Conservation (phyloP, 2,113 vertebrate genomes). For the Oplegnathus fasciatus region DNA sequence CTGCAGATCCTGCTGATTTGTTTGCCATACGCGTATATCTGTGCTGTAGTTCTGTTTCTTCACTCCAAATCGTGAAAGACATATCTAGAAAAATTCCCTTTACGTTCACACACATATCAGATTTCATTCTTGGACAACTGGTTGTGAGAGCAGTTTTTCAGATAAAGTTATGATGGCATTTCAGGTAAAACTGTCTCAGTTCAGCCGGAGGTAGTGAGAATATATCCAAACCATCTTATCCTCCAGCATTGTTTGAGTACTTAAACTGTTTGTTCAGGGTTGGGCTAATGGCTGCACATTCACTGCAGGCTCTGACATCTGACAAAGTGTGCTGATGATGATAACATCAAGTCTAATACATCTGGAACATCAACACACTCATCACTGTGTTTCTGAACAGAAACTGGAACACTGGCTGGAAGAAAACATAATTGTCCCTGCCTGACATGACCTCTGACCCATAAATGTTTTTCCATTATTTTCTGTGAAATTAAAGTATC, state of each 20-base stretch:
- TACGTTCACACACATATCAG: background rate
- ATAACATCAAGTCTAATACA: background rate
- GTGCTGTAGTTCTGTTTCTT: background rate
- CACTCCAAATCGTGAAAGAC: background rate
- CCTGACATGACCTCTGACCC: background rate
- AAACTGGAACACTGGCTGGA: no score
- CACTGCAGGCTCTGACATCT: background rate
- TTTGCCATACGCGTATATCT: background rate
- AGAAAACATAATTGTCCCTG: background rate
- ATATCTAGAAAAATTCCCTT: background rate
- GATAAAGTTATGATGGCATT: background rate
- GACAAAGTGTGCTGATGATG: background rate
- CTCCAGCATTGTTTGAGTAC: background rate
- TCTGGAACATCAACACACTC: background rate
- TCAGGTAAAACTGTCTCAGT: background rate
- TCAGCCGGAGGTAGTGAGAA: background rate
- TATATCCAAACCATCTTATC: background rate
- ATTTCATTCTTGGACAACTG: constrained; percentile 16
- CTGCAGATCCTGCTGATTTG: background rate
- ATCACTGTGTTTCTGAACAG: background rate
- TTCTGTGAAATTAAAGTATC: background rate
- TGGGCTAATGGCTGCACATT: background rate
- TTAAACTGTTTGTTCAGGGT: background rate
- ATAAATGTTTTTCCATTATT: background rate
- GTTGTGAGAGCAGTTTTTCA: background rate